Conservation (phyloP, 2,888 invertebrate genomes). For the Melinaea menophilus region DNA sequence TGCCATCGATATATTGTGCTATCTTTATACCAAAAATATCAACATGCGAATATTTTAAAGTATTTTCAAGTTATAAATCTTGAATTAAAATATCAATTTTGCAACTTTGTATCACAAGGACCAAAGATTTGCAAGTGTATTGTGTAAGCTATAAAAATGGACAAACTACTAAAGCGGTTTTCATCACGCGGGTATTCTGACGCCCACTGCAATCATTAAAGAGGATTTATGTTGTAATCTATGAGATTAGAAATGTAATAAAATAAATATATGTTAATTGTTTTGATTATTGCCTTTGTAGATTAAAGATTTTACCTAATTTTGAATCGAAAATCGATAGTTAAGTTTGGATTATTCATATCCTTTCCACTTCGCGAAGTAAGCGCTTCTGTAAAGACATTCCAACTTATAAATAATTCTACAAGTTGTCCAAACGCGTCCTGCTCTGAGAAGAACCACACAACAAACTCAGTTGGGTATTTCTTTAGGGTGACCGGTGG, state of each 20-base stretch:
- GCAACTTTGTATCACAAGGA: constrained; percentile 20
- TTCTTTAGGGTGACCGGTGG: too few relatives aligned
- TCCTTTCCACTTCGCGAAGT: too few relatives aligned
- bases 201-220: constrained; percentile 32
- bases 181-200: constrained; percentile 32
- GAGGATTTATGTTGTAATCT: constrained; percentile 1
- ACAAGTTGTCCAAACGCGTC: too few relatives aligned
- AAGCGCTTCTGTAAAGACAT: too few relatives aligned
- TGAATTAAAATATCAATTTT: not conserved
- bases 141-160: constrained; percentile 28
- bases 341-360: too few relatives aligned
- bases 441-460: too few relatives aligned
- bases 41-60: not conserved
- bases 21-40: constrained; percentile 2
- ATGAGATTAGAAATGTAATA: not conserved
- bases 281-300: too few relatives aligned
- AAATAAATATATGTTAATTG: not conserved
- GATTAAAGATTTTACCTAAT: too few relatives aligned
- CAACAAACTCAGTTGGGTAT: too few relatives aligned
- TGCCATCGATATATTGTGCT: constrained; percentile 22
- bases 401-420: too few relatives aligned
- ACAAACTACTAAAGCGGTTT: constrained; percentile 33
- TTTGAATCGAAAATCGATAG: too few relatives aligned
- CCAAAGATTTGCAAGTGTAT: constrained; percentile 31
- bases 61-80: not conserved